Base-by-base conservation (phyloP, 2,888 invertebrate species). In the Dorcus parallelipipedus region DNA sequence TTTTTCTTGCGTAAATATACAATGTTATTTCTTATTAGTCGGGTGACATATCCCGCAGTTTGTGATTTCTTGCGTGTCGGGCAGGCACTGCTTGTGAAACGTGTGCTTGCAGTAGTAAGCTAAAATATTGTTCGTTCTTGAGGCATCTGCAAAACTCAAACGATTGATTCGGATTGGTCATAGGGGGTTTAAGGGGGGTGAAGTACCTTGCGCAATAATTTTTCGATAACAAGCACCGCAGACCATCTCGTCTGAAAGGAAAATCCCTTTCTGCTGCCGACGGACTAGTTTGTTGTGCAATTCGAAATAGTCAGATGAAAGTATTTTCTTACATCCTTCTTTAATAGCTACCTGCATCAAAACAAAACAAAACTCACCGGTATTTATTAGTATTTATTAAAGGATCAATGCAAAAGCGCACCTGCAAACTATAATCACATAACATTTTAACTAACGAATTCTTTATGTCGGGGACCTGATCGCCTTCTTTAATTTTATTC, bases 401-500 rank as follows among this genome's bases (percentile, higher is more conserved):
- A 3, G 2, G 20, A 20, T 20, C 3, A 20, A 20, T 20, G 20
- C 3, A 20, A 1, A 20, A 20, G 60, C 56, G 68, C 73, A 88
- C 87, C 80, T 97, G 96, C 59, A 97, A 82, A 73, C 93, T 93
- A 77, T 95, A 97, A 76, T 98, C 98, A 69, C 92, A 90, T 79
- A 98, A 85, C 87, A 98, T 95, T 80, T 95, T 96, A 1, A 94
- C 93, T 8, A 98, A 81, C 0, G 96, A 93, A 70, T 91, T 89
- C 67, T 95, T 89, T 43, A 98, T 80, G 41, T 94, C 94, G 7
- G 93, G 93, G 69, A 99, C 95, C 75, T 91, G 83, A 79, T 93
- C 87, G 2, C 90, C 89, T 0, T 88, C 82, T 69, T 91, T 86
- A 64, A 99, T 97, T 76, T 89, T 87, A 70, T 90, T 83, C 54